Evolutionary conservation across 2,888 invertebrate genomes (phyloP), one percentile per base, ranked within the genome.

Genomic region (Cataglyphis livida): DNA sequence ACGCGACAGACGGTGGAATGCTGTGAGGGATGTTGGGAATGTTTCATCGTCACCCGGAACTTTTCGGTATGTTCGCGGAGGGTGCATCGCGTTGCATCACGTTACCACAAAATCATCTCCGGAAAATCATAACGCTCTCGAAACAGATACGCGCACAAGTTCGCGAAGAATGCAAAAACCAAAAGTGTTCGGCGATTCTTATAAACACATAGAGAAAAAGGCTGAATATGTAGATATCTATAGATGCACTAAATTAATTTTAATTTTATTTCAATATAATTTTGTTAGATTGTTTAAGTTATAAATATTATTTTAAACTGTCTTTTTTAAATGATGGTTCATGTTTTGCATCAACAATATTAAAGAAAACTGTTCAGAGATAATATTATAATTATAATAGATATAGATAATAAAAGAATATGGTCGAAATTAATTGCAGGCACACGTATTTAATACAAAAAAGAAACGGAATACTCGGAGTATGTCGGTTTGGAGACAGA

Each of bases 21-120:
- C 6, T 25, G 65, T 9, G 48, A 66, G 76, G 38, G 54, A 48
- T 44, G 38, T 12, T 71, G 70, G 65, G 18, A 71, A 38, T 51
- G 82, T 64, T 64, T 44, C 82, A 54, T 71, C 57, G 51, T 44
- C 71, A 57, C 62, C 25, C 82, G 35, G 44, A 81, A 82, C 82
- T 73, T 82, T 82, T 73, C 21, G 25, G 35, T 32, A 81, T 51
- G 44, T 54, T 48, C 38, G 59, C 35, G 61, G 51, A 79, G 21
- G 32, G 41, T 21, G n/a, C n/a, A 15, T 12, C 15, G 35, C 64
- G 18, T 75, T 51, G 25, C 38, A 21, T 68, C n/a, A 54, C 28
- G n/a, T 15, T 57, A 35, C 15, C 25, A 41, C 21, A 32, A 3
- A 48, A 75, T 75, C 51, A 35, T 18, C 65, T 64, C 64, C 21